A percentile compares a stretch with the other conserved stretches of the same genome.
Conservation (phyloP, 2,888 invertebrate species). For the Phortica okadai region DNA sequence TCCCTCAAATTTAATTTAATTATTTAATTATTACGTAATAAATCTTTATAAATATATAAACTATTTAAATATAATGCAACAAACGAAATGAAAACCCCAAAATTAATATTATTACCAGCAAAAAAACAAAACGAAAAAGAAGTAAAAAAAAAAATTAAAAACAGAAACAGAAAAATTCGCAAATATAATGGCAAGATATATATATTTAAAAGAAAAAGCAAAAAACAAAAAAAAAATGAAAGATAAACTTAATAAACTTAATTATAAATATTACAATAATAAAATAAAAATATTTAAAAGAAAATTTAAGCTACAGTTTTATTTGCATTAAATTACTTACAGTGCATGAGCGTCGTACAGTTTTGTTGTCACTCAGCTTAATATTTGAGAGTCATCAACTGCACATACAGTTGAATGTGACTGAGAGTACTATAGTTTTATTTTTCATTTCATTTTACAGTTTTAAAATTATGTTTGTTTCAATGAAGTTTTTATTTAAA, state of each 20-base stretch:
- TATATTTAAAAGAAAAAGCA: constrained; percentile 22
- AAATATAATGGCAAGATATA: constrained; percentile 11
- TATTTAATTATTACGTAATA: constrained; percentile 58
- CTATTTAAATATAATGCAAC: constrained; percentile 35
- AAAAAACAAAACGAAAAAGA: constrained; percentile 30
- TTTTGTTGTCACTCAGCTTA: too few relatives aligned
- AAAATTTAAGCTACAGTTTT: neutral
- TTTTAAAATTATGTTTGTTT: too few relatives aligned
- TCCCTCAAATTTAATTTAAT: constrained; percentile 68
- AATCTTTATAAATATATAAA: constrained; percentile 36
- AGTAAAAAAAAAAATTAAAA: constrained; percentile 34
- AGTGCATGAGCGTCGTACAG: too few relatives aligned
- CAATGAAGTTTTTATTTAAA: too few relatives aligned
- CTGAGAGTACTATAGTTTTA: too few relatives aligned
- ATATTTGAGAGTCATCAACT: too few relatives aligned
- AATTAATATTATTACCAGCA: constrained; percentile 24
- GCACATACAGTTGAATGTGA: too few relatives aligned
- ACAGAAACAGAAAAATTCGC: neutral
- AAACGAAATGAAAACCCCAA: constrained; percentile 26
- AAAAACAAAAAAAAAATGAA: constrained; percentile 33
- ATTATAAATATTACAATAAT: constrained; percentile 50
- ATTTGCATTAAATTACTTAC: too few relatives aligned
- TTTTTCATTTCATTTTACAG: too few relatives aligned
- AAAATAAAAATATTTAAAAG: constrained; percentile 29
- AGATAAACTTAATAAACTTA: constrained; percentile 47